Base-by-base conservation (phyloP, 1,140 invertebrate genomes). In the Papilio xuthus region DNA sequence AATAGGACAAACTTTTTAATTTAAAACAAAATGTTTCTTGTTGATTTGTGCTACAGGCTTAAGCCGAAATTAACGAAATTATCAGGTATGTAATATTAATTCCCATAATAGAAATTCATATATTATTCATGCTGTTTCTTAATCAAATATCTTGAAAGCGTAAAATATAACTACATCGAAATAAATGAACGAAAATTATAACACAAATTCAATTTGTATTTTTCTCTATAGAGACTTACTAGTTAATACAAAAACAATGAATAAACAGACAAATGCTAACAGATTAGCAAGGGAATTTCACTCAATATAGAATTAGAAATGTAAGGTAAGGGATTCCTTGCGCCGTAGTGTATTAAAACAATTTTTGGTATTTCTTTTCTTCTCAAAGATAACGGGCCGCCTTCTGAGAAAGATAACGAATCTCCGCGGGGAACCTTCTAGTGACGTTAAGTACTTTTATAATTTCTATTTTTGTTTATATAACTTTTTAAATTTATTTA, bases 321-420 rank as follows among this genome's bases (percentile, higher is more conserved):
- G 53, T 42, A 63, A 32, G 53, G 53, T 42, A 63, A 76, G 53
- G 53, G 41, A 76, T 76, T 76, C 15, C 74, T 63, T 41, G n/a
- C 28, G 32, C 37, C 20, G 60, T 67, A 63, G 53, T 76, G 74
- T 76, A 76, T 76, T 76, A 85, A 80, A 83, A 76, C 79, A 82
- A 87, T 84, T 84, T 85, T 80, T 63, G 82, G 80, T 83, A 82
- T 85, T 85, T 84, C 80, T 84, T 84, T 84, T 82, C 82, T 80
- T 77, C 53, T 81, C 81, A 78, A 84, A 82, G 83, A 85, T 84
- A 86, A 84, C 83, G 73, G 80, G 60, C 81, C 71, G 78, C 81
- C 82, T 84, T 80, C 77, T 78, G 82, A 71, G 76, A 81, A 42
- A 80, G 79, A 82, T 86, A 86, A 86, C 80, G 84, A 86, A 85